A percentile compares a stretch with the other conserved stretches of the same genome.
Conservation (phyloP, 2,113 vertebrate species). For the Toxotes jaculatrix region DNA sequence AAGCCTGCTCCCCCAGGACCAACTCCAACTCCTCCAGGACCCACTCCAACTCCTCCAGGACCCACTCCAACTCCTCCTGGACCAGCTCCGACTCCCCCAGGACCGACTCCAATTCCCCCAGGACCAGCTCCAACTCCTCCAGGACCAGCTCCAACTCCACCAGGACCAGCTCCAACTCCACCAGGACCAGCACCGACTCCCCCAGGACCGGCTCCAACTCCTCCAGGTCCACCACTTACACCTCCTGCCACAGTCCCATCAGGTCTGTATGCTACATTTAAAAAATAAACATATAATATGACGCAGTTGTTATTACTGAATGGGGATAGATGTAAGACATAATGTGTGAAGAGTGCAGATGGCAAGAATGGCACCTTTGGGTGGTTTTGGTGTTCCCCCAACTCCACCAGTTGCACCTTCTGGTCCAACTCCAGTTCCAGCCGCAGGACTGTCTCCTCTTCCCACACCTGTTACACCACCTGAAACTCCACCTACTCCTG, state of each 20-base stretch:
- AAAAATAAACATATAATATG: background rate
- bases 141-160: slow-evolving; percentile 37
- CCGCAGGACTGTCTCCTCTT: slow-evolving; percentile 54
- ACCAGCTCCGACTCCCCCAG: background rate
- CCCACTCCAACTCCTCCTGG: background rate
- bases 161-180: background rate
- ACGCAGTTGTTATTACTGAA: background rate
- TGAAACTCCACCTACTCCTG: slow-evolving; percentile 38
- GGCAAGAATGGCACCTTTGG: slow-evolving; percentile 56
- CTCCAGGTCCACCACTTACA: slow-evolving; percentile 35
- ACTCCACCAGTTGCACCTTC: slow-evolving; percentile 26
- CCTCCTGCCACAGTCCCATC: slow-evolving; percentile 59
- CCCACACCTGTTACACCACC: slow-evolving; percentile 28
- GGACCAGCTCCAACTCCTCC: slow-evolving; percentile 48
- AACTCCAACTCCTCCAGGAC: slow-evolving; percentile 37
- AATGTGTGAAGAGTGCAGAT: no score
- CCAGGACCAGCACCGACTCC: slow-evolving; percentile 34
- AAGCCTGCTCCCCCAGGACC: slow-evolving; percentile 36
- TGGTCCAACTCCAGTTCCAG: slow-evolving; percentile 59
- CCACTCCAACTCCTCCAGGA: background rate
- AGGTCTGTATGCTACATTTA: slow-evolving; percentile 34
- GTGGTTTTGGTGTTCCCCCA: slow-evolving; percentile 70
- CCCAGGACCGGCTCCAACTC: slow-evolving; percentile 49
- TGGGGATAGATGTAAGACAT: background rate
- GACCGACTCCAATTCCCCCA: slow-evolving; percentile 35